Percentiles rank a stretch among this genome's conserved stretches.
Evolutionary conservation across 92 coral and sea anemone species (phyloP).

Genomic region (Blastomussa wellsi): DNA sequence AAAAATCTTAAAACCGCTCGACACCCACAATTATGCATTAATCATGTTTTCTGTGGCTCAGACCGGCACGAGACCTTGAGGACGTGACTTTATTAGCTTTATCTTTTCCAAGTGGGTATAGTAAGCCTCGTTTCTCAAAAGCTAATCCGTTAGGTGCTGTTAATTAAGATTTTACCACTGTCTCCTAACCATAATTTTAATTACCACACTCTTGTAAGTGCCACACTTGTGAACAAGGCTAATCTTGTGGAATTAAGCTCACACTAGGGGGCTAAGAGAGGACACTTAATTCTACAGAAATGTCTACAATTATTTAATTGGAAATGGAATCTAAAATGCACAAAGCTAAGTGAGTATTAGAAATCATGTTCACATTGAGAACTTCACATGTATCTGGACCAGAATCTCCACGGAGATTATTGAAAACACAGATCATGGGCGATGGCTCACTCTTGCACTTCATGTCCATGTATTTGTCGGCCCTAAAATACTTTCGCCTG

Average conservation of each 20-base stretch:
- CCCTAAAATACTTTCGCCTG: background rate
- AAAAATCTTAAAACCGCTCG: background rate
- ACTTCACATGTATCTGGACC: background rate
- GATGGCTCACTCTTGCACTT: background rate
- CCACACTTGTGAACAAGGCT: background rate
- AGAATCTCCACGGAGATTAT: background rate
- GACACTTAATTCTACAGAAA: conserved; percentile 10
- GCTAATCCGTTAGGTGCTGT: background rate
- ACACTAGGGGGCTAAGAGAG: conserved; percentile 29
- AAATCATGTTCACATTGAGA: background rate
- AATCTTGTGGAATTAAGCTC: conserved; percentile 19
- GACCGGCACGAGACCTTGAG: conserved; percentile 14
- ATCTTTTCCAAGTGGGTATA: background rate
- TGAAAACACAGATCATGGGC: background rate
- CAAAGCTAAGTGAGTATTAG: background rate
- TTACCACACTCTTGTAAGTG: background rate
- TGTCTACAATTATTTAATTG: background rate
- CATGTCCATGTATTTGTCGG: background rate
- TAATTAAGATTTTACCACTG: background rate
- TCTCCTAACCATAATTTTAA: background rate
- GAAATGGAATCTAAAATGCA: background rate
- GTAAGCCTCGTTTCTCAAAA: conserved; percentile 8
- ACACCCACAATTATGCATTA: conserved; percentile 7
- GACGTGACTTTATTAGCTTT: background rate
- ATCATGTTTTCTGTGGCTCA: conserved; percentile 6